These are phyloP conservation scores for Percopsis transmontana DNA, from an alignment of 2,113 vertebrate genomes.

Conservation along the genomic window DNA sequence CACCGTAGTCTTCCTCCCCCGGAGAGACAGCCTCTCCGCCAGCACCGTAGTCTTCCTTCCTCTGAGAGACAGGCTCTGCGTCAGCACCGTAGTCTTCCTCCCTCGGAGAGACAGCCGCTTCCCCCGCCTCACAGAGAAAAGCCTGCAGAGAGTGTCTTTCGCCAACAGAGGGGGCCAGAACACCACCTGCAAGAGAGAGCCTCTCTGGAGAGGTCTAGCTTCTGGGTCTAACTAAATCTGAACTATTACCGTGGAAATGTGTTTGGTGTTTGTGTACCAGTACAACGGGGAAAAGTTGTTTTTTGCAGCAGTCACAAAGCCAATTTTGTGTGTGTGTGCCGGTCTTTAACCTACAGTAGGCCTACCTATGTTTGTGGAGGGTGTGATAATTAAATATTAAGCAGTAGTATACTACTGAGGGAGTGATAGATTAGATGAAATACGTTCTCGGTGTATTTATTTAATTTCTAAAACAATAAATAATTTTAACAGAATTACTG, in stretches of 20 bases:
- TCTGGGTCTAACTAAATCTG: constrained; percentile 68
- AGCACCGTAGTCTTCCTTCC: neutral
- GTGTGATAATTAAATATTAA: too few species aligned
- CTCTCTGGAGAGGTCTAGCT: constrained; percentile 66
- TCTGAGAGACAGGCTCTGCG: too few species aligned
- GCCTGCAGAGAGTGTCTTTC: constrained; percentile 1
- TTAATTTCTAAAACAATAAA: too few species aligned
- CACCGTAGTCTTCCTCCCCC: too few species aligned
- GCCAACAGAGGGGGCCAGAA: constrained; percentile 39
- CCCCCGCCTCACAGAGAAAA: neutral
- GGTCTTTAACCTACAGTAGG: too few species aligned
- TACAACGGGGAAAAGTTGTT: neutral
- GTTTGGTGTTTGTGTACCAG: neutral
- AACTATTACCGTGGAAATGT: neutral
- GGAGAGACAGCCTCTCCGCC: neutral
- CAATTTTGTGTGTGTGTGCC: neutral
- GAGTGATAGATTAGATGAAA: too few species aligned
- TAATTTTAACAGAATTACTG: too few species aligned
- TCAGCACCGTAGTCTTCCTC: too few species aligned
- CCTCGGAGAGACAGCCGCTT: too few species aligned
- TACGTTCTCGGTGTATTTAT: too few species aligned
- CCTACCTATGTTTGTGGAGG: neutral
- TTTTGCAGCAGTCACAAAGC: constrained; percentile 18
- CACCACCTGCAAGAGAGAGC: constrained; percentile 55
- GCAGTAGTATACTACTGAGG: too few species aligned